Evolutionary conservation across 2,113 vertebrate species (phyloP).

Genomic region (Proterorhinus semilunaris): DNA sequence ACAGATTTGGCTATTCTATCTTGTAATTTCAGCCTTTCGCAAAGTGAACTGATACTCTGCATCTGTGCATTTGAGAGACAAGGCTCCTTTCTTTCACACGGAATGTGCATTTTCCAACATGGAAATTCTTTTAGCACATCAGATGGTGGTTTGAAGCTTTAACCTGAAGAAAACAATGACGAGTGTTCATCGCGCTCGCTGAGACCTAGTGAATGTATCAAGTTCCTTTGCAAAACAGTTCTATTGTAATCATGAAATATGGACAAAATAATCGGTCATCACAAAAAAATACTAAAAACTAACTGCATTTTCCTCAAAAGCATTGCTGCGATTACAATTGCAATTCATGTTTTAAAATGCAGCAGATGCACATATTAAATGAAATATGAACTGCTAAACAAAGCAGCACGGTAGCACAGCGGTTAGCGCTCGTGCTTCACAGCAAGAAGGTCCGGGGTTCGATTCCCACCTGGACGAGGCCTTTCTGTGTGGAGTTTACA

Average conservation of each 20-base stretch:
- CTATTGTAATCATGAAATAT: constrained; percentile 21
- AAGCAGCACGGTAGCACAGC: too few species aligned
- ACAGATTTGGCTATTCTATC: constrained; percentile 39
- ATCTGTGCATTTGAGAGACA: constrained; percentile 27
- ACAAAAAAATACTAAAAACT: too few species aligned
- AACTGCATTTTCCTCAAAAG: too few species aligned
- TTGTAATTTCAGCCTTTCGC: constrained; percentile 12
- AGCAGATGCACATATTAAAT: too few species aligned
- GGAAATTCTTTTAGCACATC: constrained; percentile 27
- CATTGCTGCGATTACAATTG: too few species aligned
- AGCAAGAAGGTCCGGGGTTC: too few species aligned
- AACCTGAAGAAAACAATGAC: neutral
- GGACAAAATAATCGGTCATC: neutral
- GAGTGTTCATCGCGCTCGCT: neutral
- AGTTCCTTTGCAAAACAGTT: neutral
- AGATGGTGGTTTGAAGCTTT: constrained; percentile 41
- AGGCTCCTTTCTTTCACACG: constrained; percentile 1
- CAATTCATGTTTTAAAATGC: too few species aligned
- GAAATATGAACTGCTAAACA: too few species aligned
- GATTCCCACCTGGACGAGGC: too few species aligned
- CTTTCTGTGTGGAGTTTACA: too few species aligned
- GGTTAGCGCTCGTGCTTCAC: too few species aligned
- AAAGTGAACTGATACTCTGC: constrained; percentile 35
- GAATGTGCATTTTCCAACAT: constrained; percentile 1
- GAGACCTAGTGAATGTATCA: neutral